Evolutionary conservation across 2,113 vertebrate genomes (phyloP), one percentile per base, ranked within the genome.

Genomic region (Progne subis): DNA sequence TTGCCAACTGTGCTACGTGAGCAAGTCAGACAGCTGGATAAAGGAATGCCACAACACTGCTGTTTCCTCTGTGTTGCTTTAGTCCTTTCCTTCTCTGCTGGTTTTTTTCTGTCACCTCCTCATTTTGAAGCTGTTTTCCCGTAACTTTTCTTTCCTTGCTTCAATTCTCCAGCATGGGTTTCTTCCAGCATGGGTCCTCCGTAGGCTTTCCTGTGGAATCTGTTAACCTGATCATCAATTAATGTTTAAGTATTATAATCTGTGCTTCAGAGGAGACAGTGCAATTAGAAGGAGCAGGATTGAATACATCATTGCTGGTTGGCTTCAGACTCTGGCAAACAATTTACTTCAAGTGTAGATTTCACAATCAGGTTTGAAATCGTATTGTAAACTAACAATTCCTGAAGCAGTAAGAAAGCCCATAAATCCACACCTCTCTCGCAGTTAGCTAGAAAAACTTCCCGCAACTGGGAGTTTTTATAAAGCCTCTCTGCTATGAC

Each of bases 351-450:
- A 77, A 92, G 43, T 9, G 16, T 39, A 34, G 55, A 92, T 94
- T 95, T 93, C 88, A 77, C 63, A 95, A 86, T 43, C 63, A 72
- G 17, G 31, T 82, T 82, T 79, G 61, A 93, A 96, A 64, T 18
- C 18, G 19, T 39, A 32, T 0, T 72, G 75, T 88, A 96, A 95
- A 92, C 75, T 88, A 87, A 24, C 18, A 64, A 71, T 69, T 82
- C 63, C 63, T 50, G 70, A 79, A 80, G 82, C 61, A 85, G 37
- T 41, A 91, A 61, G 18, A 15, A 82, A 87, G 65, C 28, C 44
- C 49, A 68, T 16, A 34, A 14, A 82, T 1, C 3, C 32, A 47
- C 32, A 71, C 18, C 8, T 64, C 53, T 41, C 43, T n/a, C 41
- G 59, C 9, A 39, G 44, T 20, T 31, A 60, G 29, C 21, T 29